Evolutionary conservation across 2,888 invertebrate species (phyloP), one percentile per base, ranked within the genome.

Genomic region (Ryuthela nishihirai): DNA sequence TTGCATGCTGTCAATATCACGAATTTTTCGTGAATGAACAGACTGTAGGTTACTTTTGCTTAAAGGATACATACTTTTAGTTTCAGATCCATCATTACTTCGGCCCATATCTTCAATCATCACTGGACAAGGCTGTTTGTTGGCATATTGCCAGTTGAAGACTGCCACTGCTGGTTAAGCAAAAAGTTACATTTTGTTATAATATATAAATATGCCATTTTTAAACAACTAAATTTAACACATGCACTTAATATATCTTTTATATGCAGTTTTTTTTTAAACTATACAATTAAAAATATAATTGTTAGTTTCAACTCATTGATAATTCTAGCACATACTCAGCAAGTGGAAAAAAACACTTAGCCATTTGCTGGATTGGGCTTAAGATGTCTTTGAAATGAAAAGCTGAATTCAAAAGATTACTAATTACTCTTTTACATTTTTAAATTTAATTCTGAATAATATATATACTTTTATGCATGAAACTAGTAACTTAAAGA

Each of bases 121-220:
- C 55, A 69, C 68, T 62, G 68, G 65, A 65, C 69, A 69, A 26
- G 67, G 62, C 43, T 67, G 66, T 47, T 64, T 65, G 45, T 52
- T 58, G 35, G 63, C 64, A 47, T 65, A 65, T 54, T 65, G 66
- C 63, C 64, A 65, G 41, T 64, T 65, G 38, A 68, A 52, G 54
- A 67, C 62, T 55, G 65, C 65, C 64, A 64, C 56, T 48, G 58
- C 62, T 62, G 36, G n/a, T n/a, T n/a, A n/a, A n/a, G n/a, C n/a
- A n/a, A n/a, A n/a, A n/a, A n/a, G n/a, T n/a, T n/a, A n/a, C n/a
- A n/a, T n/a, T n/a, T n/a, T n/a, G n/a, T n/a, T n/a, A n/a, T n/a
- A n/a, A n/a, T n/a, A n/a, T n/a, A n/a, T n/a, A n/a, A n/a, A n/a
- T n/a, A n/a, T n/a, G n/a, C n/a, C n/a, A n/a, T n/a, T n/a, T n/a